These are phyloP conservation scores for Diplodus sargus DNA, from an alignment of 2,797 vertebrate species.

Conservation along the genomic window DNA sequence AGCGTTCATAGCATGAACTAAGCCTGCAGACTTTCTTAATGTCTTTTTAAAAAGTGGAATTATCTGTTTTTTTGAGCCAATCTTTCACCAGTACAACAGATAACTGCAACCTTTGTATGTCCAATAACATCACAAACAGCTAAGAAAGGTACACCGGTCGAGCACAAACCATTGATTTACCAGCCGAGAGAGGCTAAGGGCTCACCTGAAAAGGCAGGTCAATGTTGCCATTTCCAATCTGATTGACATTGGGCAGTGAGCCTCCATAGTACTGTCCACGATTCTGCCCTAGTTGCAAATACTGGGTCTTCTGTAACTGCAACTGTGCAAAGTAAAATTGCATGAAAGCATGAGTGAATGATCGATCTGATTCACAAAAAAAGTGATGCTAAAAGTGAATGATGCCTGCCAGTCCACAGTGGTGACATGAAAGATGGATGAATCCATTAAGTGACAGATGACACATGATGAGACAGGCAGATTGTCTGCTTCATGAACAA, in stretches of 20 bases:
- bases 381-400: constrained; percentile 63
- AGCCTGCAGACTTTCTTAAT: constrained; percentile 40
- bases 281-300: constrained; percentile 98
- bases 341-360: constrained; percentile 88
- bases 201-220: constrained; percentile 99
- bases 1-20: constrained; percentile 26
- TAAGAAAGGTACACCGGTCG: constrained; percentile 63
- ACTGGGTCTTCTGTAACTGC: constrained; percentile 99
- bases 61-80: constrained; percentile 47
- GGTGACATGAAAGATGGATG: constrained; percentile 49
- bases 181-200: constrained; percentile 82
- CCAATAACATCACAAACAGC: constrained; percentile 62
- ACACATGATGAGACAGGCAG: constrained; percentile 58
- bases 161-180: constrained; percentile 78
- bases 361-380: constrained; percentile 77
- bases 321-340: constrained; percentile 93
- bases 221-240: constrained; percentile 97
- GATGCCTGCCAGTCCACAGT: constrained; percentile 59
- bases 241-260: constrained; percentile 99
- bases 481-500: constrained; percentile 55
- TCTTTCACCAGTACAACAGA: constrained; percentile 54
- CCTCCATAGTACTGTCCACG: constrained; percentile 99
- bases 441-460: constrained; percentile 46
- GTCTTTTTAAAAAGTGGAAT: neutral
- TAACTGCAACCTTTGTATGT: constrained; percentile 53